Conservation (phyloP, 2,797 vertebrate species). For the Melanotaenia boesemani region DNA sequence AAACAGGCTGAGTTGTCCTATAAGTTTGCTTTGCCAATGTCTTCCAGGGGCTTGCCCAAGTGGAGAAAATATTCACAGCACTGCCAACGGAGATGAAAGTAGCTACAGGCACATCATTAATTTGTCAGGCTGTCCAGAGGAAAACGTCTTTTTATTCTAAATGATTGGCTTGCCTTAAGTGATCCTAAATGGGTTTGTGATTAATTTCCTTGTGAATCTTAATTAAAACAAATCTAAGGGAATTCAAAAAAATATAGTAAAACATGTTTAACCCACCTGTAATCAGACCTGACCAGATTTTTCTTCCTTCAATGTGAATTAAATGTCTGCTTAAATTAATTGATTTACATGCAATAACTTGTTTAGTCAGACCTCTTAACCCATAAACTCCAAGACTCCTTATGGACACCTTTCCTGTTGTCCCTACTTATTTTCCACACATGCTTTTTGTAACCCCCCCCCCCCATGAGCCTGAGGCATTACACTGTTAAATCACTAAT, state of each 20-base stretch:
- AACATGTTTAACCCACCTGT: background rate
- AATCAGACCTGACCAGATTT: background rate
- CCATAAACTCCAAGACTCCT: too few relatives aligned
- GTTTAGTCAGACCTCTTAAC: too few relatives aligned
- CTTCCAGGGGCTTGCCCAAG: constrained; percentile 53
- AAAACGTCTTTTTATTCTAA: constrained; percentile 60
- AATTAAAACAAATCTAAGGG: background rate
- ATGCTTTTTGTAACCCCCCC: too few relatives aligned
- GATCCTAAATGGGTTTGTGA: constrained; percentile 48
- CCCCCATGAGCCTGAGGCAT: too few relatives aligned
- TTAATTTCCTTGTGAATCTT: constrained; percentile 40
- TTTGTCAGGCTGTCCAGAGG: constrained; percentile 76
- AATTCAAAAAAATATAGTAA: background rate
- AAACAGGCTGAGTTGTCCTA: constrained; percentile 62
- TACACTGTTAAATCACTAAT: too few relatives aligned
- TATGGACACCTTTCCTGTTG: too few relatives aligned
- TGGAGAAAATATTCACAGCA: constrained; percentile 58
- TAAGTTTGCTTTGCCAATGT: constrained; percentile 64
- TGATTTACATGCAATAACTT: too few relatives aligned
- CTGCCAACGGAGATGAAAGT: constrained; percentile 58
- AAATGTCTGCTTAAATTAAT: too few relatives aligned
- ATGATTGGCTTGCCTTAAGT: constrained; percentile 46
- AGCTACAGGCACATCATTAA: constrained; percentile 72
- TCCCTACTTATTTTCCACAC: too few relatives aligned
- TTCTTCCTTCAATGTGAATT: too few relatives aligned